Evolutionary conservation across 2,888 invertebrate genomes (phyloP).

Genomic region (Drosophila macrospina): DNA sequence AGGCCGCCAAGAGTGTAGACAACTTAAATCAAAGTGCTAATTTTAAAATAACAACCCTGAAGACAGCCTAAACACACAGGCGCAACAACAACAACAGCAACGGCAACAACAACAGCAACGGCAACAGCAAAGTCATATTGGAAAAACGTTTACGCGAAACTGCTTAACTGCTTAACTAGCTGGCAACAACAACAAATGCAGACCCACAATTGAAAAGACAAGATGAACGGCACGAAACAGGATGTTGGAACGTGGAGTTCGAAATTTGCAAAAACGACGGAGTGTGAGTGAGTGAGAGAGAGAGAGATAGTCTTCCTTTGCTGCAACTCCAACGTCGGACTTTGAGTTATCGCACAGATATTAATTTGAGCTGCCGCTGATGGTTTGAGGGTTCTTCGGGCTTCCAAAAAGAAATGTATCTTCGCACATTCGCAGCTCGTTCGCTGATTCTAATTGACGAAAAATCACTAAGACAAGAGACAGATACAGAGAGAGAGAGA

Average conservation of each 20-base stretch:
- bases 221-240: constrained; percentile 80
- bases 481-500: constrained; percentile 26
- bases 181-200: constrained; percentile 68
- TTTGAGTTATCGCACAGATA: constrained; percentile 80
- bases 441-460: constrained; percentile 77
- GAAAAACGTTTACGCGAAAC: constrained; percentile 80
- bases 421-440: constrained; percentile 79
- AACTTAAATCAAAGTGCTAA: constrained; percentile 81
- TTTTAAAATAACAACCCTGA: constrained; percentile 80
- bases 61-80: constrained; percentile 79
- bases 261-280: constrained; percentile 69
- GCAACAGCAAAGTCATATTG: constrained; percentile 67
- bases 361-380: constrained; percentile 80
- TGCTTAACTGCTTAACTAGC: constrained; percentile 81
- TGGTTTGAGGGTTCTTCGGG: constrained; percentile 55
- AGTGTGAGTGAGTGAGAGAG: constrained; percentile 16
- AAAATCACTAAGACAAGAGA: constrained; percentile 66
- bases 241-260: constrained; percentile 78
- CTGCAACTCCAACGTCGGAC: constrained; percentile 37
- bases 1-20: constrained; percentile 79
- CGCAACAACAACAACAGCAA: constrained; percentile 36
- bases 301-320: constrained; percentile 7
- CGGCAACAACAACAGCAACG: constrained; percentile 33
- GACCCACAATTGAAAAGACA: constrained; percentile 78
- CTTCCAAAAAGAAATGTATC: constrained; percentile 67